Evolutionary conservation across 2,113 vertebrate species (phyloP).

Genomic region (Poeciliopsis prolifica): DNA sequence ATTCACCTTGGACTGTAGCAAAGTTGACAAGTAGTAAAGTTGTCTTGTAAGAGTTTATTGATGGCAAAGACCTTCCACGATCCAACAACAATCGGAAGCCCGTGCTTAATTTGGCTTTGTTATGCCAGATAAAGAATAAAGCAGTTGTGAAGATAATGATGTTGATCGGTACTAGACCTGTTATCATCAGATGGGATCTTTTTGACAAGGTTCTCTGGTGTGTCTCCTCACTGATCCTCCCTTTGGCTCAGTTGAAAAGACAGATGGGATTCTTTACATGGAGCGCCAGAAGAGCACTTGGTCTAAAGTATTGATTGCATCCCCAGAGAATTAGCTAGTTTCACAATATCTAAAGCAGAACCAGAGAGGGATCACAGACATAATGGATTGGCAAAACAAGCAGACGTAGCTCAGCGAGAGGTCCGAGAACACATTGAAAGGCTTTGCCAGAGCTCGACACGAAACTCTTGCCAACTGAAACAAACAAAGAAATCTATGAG

Average conservation of each 20-base stretch:
- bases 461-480: conserved; percentile 16
- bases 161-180: conserved; percentile 5
- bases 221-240: conserved; percentile 30
- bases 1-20: not conserved
- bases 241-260: conserved; percentile 54
- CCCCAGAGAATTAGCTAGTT: conserved; percentile 49
- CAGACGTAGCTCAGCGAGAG: not conserved
- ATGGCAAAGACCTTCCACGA: not conserved
- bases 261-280: conserved; percentile 62
- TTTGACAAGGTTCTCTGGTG: conserved; percentile 39
- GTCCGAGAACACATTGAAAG: not conserved
- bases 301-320: conserved; percentile 46
- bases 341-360: conserved; percentile 49
- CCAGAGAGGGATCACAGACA: conserved; percentile 15
- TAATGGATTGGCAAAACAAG: conserved; percentile 20
- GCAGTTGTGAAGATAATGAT: not conserved
- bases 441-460: not conserved
- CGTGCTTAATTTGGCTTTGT: not conserved
- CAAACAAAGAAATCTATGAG: conserved; percentile 2
- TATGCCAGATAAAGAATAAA: conserved; percentile 8
- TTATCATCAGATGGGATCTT: conserved; percentile 32
- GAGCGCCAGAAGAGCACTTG: conserved; percentile 49
- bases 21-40: not conserved
- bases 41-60: not conserved
- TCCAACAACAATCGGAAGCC: not conserved